phyloP scores from a whole-genome alignment of 2,797 vertebrate species.

The Thripadectes ignobilis region DNA sequence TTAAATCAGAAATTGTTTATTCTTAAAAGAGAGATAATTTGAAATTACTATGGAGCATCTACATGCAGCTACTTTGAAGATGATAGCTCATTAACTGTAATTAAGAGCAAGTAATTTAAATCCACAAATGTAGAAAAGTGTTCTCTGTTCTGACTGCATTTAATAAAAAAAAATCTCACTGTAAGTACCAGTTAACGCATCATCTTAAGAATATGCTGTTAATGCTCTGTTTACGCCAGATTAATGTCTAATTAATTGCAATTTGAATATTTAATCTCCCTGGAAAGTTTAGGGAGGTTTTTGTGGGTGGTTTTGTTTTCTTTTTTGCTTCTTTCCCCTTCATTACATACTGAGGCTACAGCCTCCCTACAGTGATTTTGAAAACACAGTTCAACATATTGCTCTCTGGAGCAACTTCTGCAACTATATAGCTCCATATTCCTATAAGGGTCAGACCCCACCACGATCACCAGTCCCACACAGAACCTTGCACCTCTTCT shows the following conservation, averaged over 20 bases:
- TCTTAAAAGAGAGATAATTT: background rate
- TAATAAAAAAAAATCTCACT: background rate
- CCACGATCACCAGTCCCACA: rapidly evolving
- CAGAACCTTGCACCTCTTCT: background rate
- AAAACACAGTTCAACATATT: slow-evolving; percentile 47
- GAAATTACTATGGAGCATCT: background rate
- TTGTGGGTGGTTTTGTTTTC: background rate
- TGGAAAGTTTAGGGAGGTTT: background rate
- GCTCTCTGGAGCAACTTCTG: background rate
- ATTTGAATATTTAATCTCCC: slow-evolving; percentile 2
- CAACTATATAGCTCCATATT: background rate
- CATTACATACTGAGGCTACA: background rate
- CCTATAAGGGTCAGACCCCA: background rate
- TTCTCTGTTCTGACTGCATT: background rate
- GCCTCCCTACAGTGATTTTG: background rate
- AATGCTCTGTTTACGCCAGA: background rate
- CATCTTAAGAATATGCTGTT: slow-evolving; percentile 1
- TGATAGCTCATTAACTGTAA: slow-evolving; percentile 35
- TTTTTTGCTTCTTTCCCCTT: background rate
- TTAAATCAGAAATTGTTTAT: background rate
- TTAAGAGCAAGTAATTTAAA: slow-evolving; percentile 21
- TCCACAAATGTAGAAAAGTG: background rate
- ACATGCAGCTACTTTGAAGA: background rate
- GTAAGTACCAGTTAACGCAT: background rate
- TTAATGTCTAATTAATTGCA: slow-evolving; percentile 17